phyloP scores from a whole-genome alignment of 1,140 invertebrate species.

The Uloborus diversus region DNA sequence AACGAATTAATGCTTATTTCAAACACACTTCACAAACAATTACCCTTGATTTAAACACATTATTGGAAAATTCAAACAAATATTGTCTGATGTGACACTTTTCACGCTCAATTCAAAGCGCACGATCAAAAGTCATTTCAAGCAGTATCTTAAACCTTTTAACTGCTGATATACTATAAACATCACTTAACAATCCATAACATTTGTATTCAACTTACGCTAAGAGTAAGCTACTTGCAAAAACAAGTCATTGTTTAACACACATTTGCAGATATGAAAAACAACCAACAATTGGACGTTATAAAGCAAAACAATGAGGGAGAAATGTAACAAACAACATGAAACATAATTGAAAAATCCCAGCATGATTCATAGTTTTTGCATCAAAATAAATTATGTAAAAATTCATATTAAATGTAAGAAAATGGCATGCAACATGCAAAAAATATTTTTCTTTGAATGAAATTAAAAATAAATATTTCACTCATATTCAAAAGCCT shows the following conservation, averaged over 20 bases:
- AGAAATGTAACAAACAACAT: too few species aligned
- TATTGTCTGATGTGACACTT: too few species aligned
- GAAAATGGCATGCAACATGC: background rate
- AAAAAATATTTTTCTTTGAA: constrained; percentile 1
- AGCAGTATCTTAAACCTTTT: background rate
- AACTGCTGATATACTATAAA: background rate
- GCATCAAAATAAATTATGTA: constrained; percentile 1
- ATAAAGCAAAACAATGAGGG: too few species aligned
- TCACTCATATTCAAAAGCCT: background rate
- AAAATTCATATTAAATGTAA: constrained; percentile 13
- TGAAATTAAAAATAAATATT: background rate
- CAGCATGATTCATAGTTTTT: background rate
- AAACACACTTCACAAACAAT: background rate
- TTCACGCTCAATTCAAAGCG: too few species aligned
- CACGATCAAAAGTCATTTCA: too few species aligned
- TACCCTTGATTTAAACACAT: background rate
- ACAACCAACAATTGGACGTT: too few species aligned
- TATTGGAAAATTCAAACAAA: background rate
- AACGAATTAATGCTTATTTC: background rate
- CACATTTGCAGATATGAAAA: too few species aligned
- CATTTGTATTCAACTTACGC: background rate
- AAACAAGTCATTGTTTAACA: too few species aligned
- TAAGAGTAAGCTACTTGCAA: too few species aligned
- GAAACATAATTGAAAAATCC: background rate
- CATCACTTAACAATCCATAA: background rate